Evolutionary conservation across 2,113 vertebrate species (phyloP).

Genomic region (Cathartes aura): DNA sequence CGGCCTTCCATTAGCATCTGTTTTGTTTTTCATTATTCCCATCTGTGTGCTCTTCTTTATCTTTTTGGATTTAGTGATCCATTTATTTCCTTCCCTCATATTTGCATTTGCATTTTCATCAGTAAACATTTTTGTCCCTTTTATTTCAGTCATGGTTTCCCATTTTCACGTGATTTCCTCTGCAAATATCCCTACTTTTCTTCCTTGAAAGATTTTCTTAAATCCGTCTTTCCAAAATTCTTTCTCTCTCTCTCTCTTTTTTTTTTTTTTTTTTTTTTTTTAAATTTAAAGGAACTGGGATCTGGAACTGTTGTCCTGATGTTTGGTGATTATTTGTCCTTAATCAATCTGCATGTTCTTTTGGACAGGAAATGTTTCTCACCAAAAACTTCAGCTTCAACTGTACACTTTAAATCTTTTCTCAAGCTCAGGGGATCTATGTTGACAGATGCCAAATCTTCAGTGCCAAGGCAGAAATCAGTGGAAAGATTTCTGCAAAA

Average conservation of each 20-base stretch:
- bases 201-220: not conserved
- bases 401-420: not conserved
- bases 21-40: conserved; percentile 1
- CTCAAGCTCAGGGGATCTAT: rapidly evolving
- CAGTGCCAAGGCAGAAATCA: not conserved
- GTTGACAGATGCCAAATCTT: not conserved
- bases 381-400: not conserved
- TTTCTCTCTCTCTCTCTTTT: not conserved
- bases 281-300: not conserved
- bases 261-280: not conserved
- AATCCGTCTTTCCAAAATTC: not conserved
- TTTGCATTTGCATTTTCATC: not conserved
- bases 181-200: not conserved
- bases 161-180: not conserved
- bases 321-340: not conserved
- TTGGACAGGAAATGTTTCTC: not conserved
- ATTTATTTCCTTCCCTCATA: conserved; percentile 2
- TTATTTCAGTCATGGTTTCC: not conserved
- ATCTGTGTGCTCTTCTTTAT: conserved; percentile 17
- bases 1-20: not conserved
- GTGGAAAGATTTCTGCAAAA: not conserved
- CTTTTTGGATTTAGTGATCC: not conserved
- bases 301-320: not conserved
- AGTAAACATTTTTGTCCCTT: not conserved
- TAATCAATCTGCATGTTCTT: not conserved